Evolutionary conservation across 2,113 vertebrate genomes (phyloP).

Genomic region (Hippoglossus stenolepis): DNA sequence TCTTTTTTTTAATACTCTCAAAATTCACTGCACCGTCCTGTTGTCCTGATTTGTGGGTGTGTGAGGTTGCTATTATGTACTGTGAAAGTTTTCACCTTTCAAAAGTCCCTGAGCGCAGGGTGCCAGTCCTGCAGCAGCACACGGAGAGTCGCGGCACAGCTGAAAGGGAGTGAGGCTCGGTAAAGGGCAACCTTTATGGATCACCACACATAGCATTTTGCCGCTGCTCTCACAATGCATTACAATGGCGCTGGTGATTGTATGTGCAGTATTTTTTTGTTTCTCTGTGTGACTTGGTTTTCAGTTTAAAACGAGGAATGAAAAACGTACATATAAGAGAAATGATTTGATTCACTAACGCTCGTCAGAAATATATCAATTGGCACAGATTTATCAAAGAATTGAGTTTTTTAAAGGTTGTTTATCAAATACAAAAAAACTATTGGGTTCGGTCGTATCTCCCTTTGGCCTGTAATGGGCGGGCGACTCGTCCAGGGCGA

Average conservation of each 20-base stretch:
- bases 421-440: too few relatives aligned
- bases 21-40: slow-evolving; percentile 5
- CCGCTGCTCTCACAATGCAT: slow-evolving; percentile 44
- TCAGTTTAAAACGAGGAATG: not conserved
- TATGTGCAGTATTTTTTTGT: not conserved
- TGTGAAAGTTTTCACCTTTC: slow-evolving; percentile 50
- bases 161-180: slow-evolving; percentile 54
- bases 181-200: slow-evolving; percentile 75
- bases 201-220: slow-evolving; percentile 66
- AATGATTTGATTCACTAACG: too few relatives aligned
- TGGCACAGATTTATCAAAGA: too few relatives aligned
- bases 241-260: slow-evolving; percentile 26
- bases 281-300: not conserved
- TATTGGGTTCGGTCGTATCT: not conserved
- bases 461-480: not conserved
- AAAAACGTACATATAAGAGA: too few relatives aligned
- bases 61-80: slow-evolving; percentile 26
- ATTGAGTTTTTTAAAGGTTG: too few relatives aligned
- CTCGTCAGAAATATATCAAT: too few relatives aligned
- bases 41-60: slow-evolving; percentile 15
- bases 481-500: too few relatives aligned
- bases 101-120: slow-evolving; percentile 35
- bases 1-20: not conserved
- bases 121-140: slow-evolving; percentile 17
- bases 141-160: slow-evolving; percentile 25